Evolutionary conservation across 2,888 invertebrate genomes (phyloP).

Genomic region (Drosophila atripex): DNA sequence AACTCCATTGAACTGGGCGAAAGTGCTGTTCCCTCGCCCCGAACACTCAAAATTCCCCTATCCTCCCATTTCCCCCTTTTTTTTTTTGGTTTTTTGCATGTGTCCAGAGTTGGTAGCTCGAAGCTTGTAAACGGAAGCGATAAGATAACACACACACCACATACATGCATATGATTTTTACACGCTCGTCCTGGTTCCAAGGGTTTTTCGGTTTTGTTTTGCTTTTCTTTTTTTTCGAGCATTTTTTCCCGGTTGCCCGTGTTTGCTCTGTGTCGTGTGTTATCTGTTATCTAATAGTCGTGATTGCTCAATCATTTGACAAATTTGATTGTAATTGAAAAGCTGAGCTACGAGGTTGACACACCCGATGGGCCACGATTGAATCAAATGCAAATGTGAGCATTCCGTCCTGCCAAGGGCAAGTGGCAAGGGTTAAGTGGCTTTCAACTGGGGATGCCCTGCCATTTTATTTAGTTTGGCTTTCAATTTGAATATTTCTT

Average conservation of each 20-base stretch:
- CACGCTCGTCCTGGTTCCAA: slow-evolving; percentile 28
- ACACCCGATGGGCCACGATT: slow-evolving; percentile 23
- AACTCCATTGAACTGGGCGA: slow-evolving; percentile 74
- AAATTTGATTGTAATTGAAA: slow-evolving; percentile 69
- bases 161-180: slow-evolving; percentile 38
- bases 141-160: slow-evolving; percentile 62
- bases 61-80: background rate
- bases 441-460: background rate
- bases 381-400: slow-evolving; percentile 15
- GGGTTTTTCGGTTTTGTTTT: slow-evolving; percentile 28
- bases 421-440: slow-evolving; percentile 4
- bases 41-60: background rate
- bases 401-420: slow-evolving; percentile 3
- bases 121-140: slow-evolving; percentile 44
- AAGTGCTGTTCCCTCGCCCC: slow-evolving; percentile 41
- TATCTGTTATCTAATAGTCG: slow-evolving; percentile 71
- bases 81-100: slow-evolving; percentile 34
- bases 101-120: slow-evolving; percentile 39
- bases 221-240: slow-evolving; percentile 16
- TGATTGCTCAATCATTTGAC: slow-evolving; percentile 70
- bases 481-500: background rate
- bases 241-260: slow-evolving; percentile 33
- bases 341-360: slow-evolving; percentile 45
- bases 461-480: background rate
- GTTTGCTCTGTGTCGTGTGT: slow-evolving; percentile 66